Evolutionary conservation across 2,797 vertebrate genomes (phyloP), one percentile per base, ranked within the genome.

Genomic region (Manis javanica): DNA sequence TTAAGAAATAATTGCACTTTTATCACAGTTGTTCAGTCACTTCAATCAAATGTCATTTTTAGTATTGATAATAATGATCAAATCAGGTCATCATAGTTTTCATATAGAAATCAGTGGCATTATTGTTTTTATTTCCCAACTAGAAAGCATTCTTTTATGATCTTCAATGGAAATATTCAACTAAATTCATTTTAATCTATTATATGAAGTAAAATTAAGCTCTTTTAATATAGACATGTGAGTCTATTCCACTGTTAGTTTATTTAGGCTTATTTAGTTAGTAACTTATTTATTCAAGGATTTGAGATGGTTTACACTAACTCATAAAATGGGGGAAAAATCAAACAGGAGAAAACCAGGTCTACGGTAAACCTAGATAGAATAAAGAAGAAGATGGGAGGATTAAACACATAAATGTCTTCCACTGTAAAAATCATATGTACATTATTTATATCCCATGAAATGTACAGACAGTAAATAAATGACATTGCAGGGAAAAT

Each of bases 391-490:
- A 55, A 66, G 39, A 93, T 26, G 57, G 24, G 68, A 71, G 79
- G 16, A 86, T 85, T 55, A 19, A 77, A 51, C 2, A 81, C 23
- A 49, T n/a, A 78, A 49, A 5, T 94, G 4, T 3, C 26, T 1
- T 75, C 15, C 64, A 83, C 46, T 87, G 13, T 95, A 51, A 81
- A 21, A 18, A 61, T 59, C 3, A 16, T 88, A 91, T 55, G 49
- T 79, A 68, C 91, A 93, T 87, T 87, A n/a, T n/a, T n/a, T n/a
- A n/a, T n/a, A n/a, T 96, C 16, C 87, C 21, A 90, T 94, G 69
- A 88, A 92, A 75, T 91, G 8, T 90, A 69, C 10, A 72, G 12
- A 16, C 79, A 53, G 14, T 53, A 7, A 83, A 66, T 59, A 78
- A 93, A 79, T 63, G 13, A 78, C 34, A 51, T 21, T 37, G 3